Base-by-base conservation (phyloP, 2,797 vertebrate genomes). In the Anolis apletophallus region DNA sequence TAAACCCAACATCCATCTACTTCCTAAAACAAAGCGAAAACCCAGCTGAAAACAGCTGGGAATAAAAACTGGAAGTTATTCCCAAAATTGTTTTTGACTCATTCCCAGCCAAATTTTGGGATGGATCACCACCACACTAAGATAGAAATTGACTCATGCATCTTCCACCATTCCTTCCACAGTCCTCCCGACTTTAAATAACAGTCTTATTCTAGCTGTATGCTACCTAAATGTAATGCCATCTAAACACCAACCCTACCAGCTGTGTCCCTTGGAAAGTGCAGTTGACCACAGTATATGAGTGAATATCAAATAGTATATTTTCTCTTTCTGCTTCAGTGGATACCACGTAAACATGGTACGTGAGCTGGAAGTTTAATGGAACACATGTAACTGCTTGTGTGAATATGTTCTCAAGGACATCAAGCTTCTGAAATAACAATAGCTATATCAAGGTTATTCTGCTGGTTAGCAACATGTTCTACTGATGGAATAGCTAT, bases 401-500 rank as follows among this genome's bases (percentile, higher is more conserved):
- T 16, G 16, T 29, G 50, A 55, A 32, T 46, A 81, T 34, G 1
- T 23, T 32, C 29, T 40, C 10, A 80, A 26, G 26, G 74, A 74
- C 85, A 79, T 61, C 10, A 23, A 17, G 13, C 5, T 36, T 3
- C 29, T 54, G 36, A 12, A 87, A 40, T 46, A 72, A 68, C 40
- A 72, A n/a, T 34, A 23, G 74, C 34, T 26, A 72, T 54, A 84
- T 54, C 23, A 79, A 83, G 68, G 57, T 55, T 67, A 26, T 81
- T 67, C 40, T 81, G 57, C 71, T 80, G 23, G 36, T 52, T 81
- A 86, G 57, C 69, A 86, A 34, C 21, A 46, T 72, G 13, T 34
- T 85, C 54, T 61, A 55, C 40, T 50, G n/a, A 59, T 29, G 46
- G 36, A 78, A 72, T 26, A 36, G 16, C 5, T 5, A 59, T 73